Evolutionary conservation across 2,113 vertebrate genomes (phyloP), one percentile per base, ranked within the genome.

Genomic region (Pongo pygmaeus): DNA sequence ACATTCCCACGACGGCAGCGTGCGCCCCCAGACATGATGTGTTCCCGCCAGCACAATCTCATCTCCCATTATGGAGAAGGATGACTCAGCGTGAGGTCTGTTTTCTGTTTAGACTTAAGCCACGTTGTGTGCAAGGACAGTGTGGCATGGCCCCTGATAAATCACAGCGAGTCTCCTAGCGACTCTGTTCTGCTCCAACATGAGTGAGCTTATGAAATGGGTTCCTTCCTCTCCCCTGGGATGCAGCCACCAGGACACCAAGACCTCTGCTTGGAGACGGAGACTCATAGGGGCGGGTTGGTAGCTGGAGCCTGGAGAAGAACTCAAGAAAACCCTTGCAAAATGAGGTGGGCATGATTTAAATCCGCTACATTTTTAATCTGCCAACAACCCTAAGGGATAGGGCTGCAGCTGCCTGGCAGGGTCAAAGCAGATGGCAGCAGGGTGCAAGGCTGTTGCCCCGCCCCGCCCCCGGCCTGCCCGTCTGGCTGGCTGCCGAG

Each of bases 41-140:
- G 2, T 72, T 97, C 96, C 96, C 7, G 22, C n/a, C 84, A 96
- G 95, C 35, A 87, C 83, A 88, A 84, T 89, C 94, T 93, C 80
- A 2, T 87, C 84, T 85, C 95, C 93, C 88, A 50, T 94, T 48
- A 84, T 78, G 95, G 95, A 98, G 87, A 92, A 61, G 46, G 91
- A 79, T 48, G 87, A 92, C 87, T 96, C 77, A 85, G 11, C 2
- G 25, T 10, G 84, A 81, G 80, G 89, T 70, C 75, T 90, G 22
- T 48, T 96, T 97, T 74, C 97, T 92, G 84, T 59, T 67, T 50
- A 81, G 84, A 91, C 5, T 75, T 48, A 17, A 93, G 86, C 59
- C 93, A 90, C 3, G 16, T 43, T 40, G 13, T 57, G 80, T 30
- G 8, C 61, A 32, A 93, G 83, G 83, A 89, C 74, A 9, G 70